Evolutionary conservation across 2,113 vertebrate species (phyloP), one percentile per base, ranked within the genome.

Genomic region (Cryptomyrus ogoouensis): DNA sequence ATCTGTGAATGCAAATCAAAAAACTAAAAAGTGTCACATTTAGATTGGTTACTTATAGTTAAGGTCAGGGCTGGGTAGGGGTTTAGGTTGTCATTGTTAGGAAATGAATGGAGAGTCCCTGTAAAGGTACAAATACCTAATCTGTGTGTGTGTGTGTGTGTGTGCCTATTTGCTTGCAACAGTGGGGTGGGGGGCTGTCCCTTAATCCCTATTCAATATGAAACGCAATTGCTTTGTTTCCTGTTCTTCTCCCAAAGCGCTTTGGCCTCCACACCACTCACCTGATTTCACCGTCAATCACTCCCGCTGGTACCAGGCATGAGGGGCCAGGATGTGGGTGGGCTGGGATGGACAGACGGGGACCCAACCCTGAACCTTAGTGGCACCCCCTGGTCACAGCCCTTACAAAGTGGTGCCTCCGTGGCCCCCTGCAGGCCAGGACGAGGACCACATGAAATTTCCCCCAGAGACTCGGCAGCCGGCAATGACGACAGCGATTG

Each of bases 131-230:
- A 66, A 12, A 66, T 27, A 66, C n/a, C 56, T 24, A 24, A 58
- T 58, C 21, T 58, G 35, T 77, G 70, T 47, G 58, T 47, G 35
- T 66, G 39, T 88, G 49, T 58, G 7, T 70, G 42, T 88, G 27
- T 88, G 19, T 53, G 35, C 17, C 83, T 91, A 86, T 90, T 56
- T 88, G 92, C 92, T 87, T 87, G 46, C 21, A 86, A 93, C 88
- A 10, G 19, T 89, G 74, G 90, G 42, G 90, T 7, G 90, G 88
- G 90, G 56, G 86, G 90, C 89, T 92, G 94, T 95, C 96, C 95
- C 95, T 94, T 95, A 96, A 94, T 96, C 95, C 95, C 96, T 95
- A 95, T 95, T 95, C 95, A 96, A 96, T 96, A 95, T 95, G 91
- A 94, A 95, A 95, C 93, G 93, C 95, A 94, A 96, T 96, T 96